These are phyloP conservation scores for Pitangus sulphuratus DNA, from an alignment of 2,797 vertebrate species.

Conservation along the genomic window DNA sequence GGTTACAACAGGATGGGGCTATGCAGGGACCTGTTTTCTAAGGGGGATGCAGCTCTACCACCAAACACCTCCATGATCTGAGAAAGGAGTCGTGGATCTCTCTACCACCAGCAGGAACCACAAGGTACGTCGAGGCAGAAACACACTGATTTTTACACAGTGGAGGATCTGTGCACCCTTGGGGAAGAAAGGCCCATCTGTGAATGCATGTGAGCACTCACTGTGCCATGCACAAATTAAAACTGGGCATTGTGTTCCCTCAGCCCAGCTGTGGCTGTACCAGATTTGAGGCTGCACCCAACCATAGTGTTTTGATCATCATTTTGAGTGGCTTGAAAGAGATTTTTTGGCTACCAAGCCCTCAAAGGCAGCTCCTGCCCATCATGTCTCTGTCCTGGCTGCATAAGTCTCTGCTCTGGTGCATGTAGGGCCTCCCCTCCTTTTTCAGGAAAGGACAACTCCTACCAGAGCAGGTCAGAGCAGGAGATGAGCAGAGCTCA, in stretches of 20 bases:
- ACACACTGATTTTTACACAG: background rate
- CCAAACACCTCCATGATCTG: background rate
- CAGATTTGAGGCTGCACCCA: background rate
- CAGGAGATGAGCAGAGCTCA: background rate
- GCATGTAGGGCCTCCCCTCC: background rate
- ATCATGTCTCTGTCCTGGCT: background rate
- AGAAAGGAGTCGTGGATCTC: background rate
- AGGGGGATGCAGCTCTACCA: background rate
- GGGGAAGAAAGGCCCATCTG: background rate
- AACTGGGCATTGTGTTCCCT: background rate
- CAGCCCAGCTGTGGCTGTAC: background rate
- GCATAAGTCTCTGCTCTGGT: background rate
- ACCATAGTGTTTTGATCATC: background rate
- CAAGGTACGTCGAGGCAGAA: background rate
- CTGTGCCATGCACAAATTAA: background rate
- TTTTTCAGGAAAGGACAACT: background rate
- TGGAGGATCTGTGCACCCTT: background rate
- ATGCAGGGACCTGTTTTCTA: background rate
- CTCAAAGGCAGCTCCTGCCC: background rate
- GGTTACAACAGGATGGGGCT: background rate
- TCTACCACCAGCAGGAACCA: background rate
- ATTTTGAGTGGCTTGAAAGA: background rate
- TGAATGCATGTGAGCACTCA: rapidly evolving
- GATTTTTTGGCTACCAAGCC: background rate
- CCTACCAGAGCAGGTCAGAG: background rate